Evolutionary conservation across 2,888 invertebrate species (phyloP), one percentile per base, ranked within the genome.

Genomic region (Cosmorhoe ocellata): DNA sequence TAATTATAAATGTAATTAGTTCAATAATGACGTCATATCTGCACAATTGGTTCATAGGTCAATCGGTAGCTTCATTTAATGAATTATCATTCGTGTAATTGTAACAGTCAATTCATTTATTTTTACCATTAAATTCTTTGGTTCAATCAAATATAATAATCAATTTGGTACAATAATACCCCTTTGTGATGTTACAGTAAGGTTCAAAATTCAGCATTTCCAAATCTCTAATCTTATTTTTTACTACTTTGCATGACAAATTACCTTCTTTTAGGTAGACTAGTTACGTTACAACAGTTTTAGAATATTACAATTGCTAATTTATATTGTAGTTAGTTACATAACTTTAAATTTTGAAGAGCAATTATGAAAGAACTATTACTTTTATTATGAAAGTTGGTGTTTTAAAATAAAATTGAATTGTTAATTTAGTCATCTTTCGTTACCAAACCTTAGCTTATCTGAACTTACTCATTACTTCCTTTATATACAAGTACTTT

Each of bases 71-170:
- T 18, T 18, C 18, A n/a, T 18, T 24, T 24, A 6, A 6, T 8
- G 13, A 32, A 36, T 22, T 34, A 36, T 10, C 22, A 45, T 28
- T 51, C 30, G 47, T 38, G 40, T 26, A 39, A 34, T 9, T 26
- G 38, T 22, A 12, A 32, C 24, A 8, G 22, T 51, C 10, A 18
- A 39, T 36, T 51, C 10, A 18, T 34, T 36, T 39, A 37, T 32
- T 33, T 47, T 43, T 42, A 7, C 45, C 45, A 50, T 42, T 32
- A 47, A 43, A 44, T 47, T 57, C 50, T 57, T 53, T 53, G 57
- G 53, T 57, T 34, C 37, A 27, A 27, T 37, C 41, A 48, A 31
- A 14, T 34, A 22, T 30, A 36, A 32, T 41, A 9, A 11, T 36
- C 22, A 8, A 14, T 33, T 40, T 30, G 13, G 31, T 31, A 33